Conservation (phyloP, 1,140 invertebrate genomes). For the Atta colombica region DNA sequence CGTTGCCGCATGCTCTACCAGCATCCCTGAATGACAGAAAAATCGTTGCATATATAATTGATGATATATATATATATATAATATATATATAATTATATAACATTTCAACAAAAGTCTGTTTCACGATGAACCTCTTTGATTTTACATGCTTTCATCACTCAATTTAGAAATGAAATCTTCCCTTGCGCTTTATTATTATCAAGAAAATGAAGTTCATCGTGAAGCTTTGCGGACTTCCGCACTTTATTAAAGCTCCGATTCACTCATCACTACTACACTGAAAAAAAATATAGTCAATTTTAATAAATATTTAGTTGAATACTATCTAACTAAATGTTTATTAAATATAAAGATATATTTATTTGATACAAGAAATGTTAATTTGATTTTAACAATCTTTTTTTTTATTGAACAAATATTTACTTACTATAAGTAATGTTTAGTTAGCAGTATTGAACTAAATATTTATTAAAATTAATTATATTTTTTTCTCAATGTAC, state of each 20-base stretch:
- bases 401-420: too few species aligned
- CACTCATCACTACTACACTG: too few species aligned
- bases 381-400: too few species aligned
- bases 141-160: background rate
- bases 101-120: background rate
- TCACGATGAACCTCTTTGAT: background rate
- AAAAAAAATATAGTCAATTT: too few species aligned
- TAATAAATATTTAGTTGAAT: too few species aligned
- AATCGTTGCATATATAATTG: conserved; percentile 25
- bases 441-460: too few species aligned
- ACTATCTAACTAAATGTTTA: too few species aligned
- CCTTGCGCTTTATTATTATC: background rate
- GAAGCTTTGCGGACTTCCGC: background rate
- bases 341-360: too few species aligned
- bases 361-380: too few species aligned
- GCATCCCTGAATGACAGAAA: conserved; percentile 77
- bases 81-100: background rate
- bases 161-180: background rate
- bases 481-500: too few species aligned
- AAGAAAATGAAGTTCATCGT: conserved; percentile 14
- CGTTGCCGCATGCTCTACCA: conserved; percentile 80
- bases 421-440: too few species aligned
- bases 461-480: too few species aligned
- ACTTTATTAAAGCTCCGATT: background rate
- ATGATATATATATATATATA: background rate